These are phyloP conservation scores for Scolopax rusticola DNA, from an alignment of 2,797 vertebrate species.

Conservation along the genomic window DNA sequence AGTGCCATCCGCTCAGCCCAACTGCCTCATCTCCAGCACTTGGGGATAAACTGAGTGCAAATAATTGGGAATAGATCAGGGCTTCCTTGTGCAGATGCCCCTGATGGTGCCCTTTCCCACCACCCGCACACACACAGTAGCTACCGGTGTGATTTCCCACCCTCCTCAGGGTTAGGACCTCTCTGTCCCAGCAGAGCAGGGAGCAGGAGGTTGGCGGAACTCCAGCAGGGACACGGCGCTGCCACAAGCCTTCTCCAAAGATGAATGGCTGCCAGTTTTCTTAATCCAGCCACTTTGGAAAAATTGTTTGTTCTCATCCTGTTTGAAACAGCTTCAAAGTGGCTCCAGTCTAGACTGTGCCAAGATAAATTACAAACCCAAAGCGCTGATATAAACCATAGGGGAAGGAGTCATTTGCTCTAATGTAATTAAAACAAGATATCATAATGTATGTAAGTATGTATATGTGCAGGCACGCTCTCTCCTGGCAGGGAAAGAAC, in stretches of 20 bases:
- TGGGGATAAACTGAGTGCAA: background rate
- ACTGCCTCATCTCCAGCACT: background rate
- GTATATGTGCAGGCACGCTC: conserved; percentile 39
- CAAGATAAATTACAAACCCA: conserved; percentile 86
- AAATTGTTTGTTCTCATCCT: conserved; percentile 81
- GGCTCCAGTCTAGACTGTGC: conserved; percentile 86
- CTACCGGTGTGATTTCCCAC: background rate
- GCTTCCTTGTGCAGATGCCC: background rate
- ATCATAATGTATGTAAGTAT: conserved; percentile 71
- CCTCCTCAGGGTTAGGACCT: background rate
- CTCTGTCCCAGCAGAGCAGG: background rate
- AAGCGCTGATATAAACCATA: conserved; percentile 84
- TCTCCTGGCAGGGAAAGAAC: background rate
- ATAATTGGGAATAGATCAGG: background rate
- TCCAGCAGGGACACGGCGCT: conserved; percentile 40
- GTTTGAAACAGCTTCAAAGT: conserved; percentile 86
- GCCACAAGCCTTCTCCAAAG: conserved; percentile 41
- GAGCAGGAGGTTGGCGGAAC: conserved; percentile 24
- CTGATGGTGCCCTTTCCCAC: background rate
- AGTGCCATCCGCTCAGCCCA: background rate
- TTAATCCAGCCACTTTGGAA: conserved; percentile 73
- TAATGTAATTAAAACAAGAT: conserved; percentile 89
- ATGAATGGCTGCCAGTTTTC: conserved; percentile 66
- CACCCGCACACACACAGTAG: background rate
- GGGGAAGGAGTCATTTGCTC: conserved; percentile 85